Base-by-base conservation (phyloP, 2,797 vertebrate species). In the Linurgus olivaceus region DNA sequence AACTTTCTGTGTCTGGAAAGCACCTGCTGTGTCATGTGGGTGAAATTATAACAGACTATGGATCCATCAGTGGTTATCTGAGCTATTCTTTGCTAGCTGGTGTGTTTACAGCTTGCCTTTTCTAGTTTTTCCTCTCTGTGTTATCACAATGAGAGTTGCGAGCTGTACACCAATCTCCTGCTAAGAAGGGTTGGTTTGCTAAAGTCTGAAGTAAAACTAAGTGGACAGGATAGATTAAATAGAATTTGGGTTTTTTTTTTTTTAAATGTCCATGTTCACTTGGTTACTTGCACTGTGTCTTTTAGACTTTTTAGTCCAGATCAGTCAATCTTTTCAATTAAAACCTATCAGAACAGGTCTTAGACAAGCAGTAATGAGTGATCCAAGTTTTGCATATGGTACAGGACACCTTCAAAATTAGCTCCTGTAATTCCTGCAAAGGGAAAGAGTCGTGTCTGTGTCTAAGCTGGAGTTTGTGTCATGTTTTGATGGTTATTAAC, bases 241-340 rank as follows among this genome's bases (percentile, higher is more conserved):
- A 33, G 8, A 37, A 21, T 52, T 9, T 17, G 24, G 24, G 13
- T 26, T 37, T 58, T 37, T 37, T 33, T 75, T 51, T 26, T 17
- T 38, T 38, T n/a, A n/a, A 2, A 1, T 13, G 14, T 37, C 33
- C 2, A 0, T 9, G 26, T 73, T 78, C 5, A 4, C 20, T 62
- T 91, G 9, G 13, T 87, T 55, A 33, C 31, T 75, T 75, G 29
- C 21, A 52, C 31, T 29, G 21, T 62, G 17, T 26, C 61, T 85
- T 88, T 66, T 47, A n/a, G 35, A 48, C 9, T 35, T 75, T 42
- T 52, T 58, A 79, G 48, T 85, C 45, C 16, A 37, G 51, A 61
- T n/a, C 20, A 58, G 17, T 28, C 12, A 38, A 15, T 3, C 26
- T 78, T 58, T 81, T 68, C 23, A 61, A 9, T 78, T 67, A 57